Percentiles rank a stretch among this genome's conserved stretches.
phyloP scores from a whole-genome alignment of 30 jellyfish, hydroid and myxozoan genomes.

The Cassiopea andromeda region DNA sequence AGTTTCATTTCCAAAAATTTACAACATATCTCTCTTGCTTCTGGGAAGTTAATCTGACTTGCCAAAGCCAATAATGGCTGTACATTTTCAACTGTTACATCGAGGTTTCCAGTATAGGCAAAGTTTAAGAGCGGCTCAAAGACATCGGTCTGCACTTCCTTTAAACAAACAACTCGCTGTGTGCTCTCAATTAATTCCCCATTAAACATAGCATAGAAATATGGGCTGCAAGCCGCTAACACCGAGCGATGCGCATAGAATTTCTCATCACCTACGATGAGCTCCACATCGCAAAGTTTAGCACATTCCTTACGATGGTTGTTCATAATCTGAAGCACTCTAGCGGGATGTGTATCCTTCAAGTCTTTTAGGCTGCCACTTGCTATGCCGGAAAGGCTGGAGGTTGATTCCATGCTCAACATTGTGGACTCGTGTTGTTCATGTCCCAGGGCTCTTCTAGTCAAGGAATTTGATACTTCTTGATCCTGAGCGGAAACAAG shows the following conservation, averaged over 20 bases:
- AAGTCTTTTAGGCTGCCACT: constrained; percentile 36
- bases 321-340: constrained; percentile 75
- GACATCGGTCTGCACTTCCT: constrained; percentile 76
- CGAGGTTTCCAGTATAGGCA: constrained; percentile 88
- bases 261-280: constrained; percentile 61
- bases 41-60: constrained; percentile 80
- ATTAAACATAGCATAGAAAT: constrained; percentile 93
- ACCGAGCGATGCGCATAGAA: constrained; percentile 96
- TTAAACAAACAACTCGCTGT: constrained; percentile 75
- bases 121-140: constrained; percentile 78
- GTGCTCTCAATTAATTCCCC: constrained; percentile 92
- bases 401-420: constrained; percentile 85
- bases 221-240: constrained; percentile 98
- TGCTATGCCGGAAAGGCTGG: constrained; percentile 58
- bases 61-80: constrained; percentile 79
- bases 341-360: constrained; percentile 68
- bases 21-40: constrained; percentile 91
- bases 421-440: constrained; percentile 3
- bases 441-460: not conserved
- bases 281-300: constrained; percentile 93
- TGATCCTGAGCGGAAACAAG: not conserved
- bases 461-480: not conserved
- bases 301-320: constrained; percentile 80
- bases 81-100: constrained; percentile 82
- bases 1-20: constrained; percentile 84